These are phyloP conservation scores for Camelus bactrianus DNA, from an alignment of 2,113 vertebrate genomes.

Conservation along the genomic window DNA sequence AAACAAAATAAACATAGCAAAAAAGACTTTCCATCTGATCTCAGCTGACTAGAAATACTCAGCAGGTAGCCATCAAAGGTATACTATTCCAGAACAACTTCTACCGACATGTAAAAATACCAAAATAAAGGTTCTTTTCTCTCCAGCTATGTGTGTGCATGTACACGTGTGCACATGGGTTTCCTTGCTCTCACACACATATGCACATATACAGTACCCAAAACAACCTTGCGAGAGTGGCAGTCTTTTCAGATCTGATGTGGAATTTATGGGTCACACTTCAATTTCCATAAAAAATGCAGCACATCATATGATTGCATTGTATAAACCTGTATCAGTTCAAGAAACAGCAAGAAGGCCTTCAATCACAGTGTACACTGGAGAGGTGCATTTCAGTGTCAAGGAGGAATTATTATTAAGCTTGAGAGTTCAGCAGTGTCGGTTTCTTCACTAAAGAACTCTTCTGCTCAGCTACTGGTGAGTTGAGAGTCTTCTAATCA, in stretches of 20 bases:
- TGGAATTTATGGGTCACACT: not conserved
- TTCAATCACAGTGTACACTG: not conserved
- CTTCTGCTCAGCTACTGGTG: slow-evolving; percentile 24
- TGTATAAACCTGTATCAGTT: not conserved
- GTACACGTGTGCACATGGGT: fast-evolving
- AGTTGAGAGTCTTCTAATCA: slow-evolving; percentile 57
- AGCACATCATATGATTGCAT: not conserved
- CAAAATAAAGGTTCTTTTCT: not conserved
- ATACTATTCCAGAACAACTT: not conserved
- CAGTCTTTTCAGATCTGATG: not conserved
- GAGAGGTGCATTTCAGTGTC: not conserved
- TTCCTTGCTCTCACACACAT: not conserved
- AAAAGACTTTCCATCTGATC: not conserved
- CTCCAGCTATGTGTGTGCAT: not conserved
- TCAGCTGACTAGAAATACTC: not conserved
- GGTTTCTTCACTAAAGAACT: slow-evolving; percentile 16
- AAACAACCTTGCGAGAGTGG: not conserved
- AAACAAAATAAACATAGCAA: not conserved
- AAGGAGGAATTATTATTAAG: slow-evolving; percentile 45
- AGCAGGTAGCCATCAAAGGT: not conserved
- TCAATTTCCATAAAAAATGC: slow-evolving; percentile 46
- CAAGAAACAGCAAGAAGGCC: not conserved
- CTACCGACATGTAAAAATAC: not conserved
- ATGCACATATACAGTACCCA: not conserved
- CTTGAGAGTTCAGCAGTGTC: not conserved